Evolutionary conservation across 1,140 invertebrate genomes (phyloP), one percentile per base, ranked within the genome.

Genomic region (Anastatus disparis): DNA sequence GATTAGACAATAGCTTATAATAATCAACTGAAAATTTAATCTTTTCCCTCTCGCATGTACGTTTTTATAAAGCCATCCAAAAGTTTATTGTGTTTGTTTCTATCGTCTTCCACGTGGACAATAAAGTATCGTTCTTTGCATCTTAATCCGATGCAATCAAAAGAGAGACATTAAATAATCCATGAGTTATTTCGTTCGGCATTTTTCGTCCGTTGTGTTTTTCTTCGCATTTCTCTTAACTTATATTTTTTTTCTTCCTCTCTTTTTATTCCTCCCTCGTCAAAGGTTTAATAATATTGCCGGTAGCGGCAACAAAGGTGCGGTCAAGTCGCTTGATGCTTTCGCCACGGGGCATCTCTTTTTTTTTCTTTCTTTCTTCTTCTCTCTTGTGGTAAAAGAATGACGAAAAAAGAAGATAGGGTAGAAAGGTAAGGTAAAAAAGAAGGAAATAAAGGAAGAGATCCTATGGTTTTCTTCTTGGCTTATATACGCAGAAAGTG

Each of bases 271-370:
- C 13, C 13, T 3, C 15, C 31, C 42, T 38, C 29, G 55, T 59
- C 55, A 40, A 52, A 56, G 64, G 26, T 44, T 44, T 46, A 56
- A 56, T 82, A 84, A 83, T 80, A 78, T 17, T 44, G 66, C 73
- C n/a, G 10, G 38, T 6, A 9, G 24, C 15, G n/a, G 24, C 6
- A 22, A n/a, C 35, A 79, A 81, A 84, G 78, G 72, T 56, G 71
- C 74, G 79, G 81, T 84, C 80, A 77, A 82, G 77, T 79, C 74
- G 76, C 73, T 77, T n/a, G n/a, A n/a, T n/a, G n/a, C n/a, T 75
- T 74, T 72, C 71, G 75, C 76, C 78, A 62, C 62, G 48, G 77
- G 77, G 78, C 76, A 78, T 79, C 71, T 75, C 50, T n/a, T n/a
- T n/a, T n/a, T n/a, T n/a, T n/a, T n/a, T n/a, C n/a, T n/a, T n/a